These are phyloP conservation scores for Myzus persicae DNA, from an alignment of 1,140 invertebrate species.

Conservation along the genomic window DNA sequence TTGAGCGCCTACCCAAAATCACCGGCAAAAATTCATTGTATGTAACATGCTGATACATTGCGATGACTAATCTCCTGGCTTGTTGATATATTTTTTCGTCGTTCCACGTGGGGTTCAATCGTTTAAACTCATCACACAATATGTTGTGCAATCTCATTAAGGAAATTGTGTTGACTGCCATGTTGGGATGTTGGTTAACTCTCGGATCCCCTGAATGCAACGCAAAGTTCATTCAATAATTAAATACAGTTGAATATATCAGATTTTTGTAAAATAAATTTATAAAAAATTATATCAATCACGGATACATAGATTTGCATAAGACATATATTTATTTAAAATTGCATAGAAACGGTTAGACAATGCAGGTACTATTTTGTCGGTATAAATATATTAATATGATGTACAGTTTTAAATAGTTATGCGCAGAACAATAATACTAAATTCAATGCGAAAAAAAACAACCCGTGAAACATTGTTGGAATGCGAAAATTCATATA, in stretches of 20 bases:
- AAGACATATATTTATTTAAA: neutral
- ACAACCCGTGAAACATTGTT: neutral
- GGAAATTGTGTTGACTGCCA: constrained; percentile 81
- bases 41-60: constrained; percentile 85
- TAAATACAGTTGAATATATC: too few relatives aligned
- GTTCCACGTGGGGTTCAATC: constrained; percentile 74
- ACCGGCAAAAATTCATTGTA: constrained; percentile 89
- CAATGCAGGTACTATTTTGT: neutral
- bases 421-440: neutral
- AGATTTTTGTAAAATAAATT: neutral
- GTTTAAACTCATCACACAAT: constrained; percentile 72
- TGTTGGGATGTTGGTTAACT: constrained; percentile 84
- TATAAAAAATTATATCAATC: neutral
- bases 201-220: constrained; percentile 76
- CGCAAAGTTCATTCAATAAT: neutral
- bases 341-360: neutral
- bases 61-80: constrained; percentile 80
- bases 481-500: neutral
- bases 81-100: constrained; percentile 83
- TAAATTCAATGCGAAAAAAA: neutral
- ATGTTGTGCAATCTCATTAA: constrained; percentile 89
- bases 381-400: neutral
- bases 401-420: neutral
- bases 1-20: constrained; percentile 71
- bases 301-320: neutral